Conservation (phyloP, 1,140 invertebrate species). For the Drosophila obscura region DNA sequence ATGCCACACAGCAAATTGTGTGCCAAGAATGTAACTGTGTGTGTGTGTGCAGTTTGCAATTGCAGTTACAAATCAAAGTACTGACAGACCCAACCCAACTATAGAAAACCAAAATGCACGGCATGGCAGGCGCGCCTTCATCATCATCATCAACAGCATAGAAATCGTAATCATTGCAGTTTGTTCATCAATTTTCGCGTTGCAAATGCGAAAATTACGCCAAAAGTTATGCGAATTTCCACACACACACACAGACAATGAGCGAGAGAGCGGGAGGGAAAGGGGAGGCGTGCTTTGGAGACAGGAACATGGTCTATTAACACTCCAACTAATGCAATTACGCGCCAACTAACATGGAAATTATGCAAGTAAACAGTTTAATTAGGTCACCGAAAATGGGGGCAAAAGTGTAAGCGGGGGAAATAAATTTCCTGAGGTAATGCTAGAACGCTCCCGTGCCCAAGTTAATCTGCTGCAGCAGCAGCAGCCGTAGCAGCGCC, state of each 20-base stretch:
- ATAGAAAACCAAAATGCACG: conserved; percentile 47
- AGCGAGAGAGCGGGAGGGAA: no score
- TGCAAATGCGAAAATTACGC: conserved; percentile 70
- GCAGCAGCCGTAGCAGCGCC: no score
- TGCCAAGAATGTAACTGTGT: conserved; percentile 41
- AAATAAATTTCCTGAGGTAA: conserved; percentile 7
- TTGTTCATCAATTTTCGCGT: conserved; percentile 69
- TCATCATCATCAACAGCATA: conserved; percentile 18
- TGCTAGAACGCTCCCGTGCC: conserved; percentile 26
- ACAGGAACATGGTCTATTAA: conserved; percentile 28
- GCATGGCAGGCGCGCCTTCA: conserved; percentile 53
- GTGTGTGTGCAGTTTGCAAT: conserved; percentile 31
- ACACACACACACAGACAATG: conserved; percentile 4
- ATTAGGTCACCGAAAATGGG: conserved; percentile 63
- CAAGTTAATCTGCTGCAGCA: conserved; percentile 22
- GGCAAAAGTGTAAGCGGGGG: conserved; percentile 5
- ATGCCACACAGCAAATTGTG: conserved; percentile 56
- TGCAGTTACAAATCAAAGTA: conserved; percentile 60
- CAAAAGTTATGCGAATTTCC: conserved; percentile 62
- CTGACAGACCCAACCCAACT: conserved; percentile 45
- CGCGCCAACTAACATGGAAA: conserved; percentile 71
- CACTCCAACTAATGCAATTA: conserved; percentile 64
- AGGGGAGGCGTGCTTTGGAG: conserved; percentile 1
- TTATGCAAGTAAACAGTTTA: conserved; percentile 81
- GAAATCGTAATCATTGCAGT: conserved; percentile 43